Base-by-base conservation (phyloP, 2,888 invertebrate species). In the Lamproptera curius region DNA sequence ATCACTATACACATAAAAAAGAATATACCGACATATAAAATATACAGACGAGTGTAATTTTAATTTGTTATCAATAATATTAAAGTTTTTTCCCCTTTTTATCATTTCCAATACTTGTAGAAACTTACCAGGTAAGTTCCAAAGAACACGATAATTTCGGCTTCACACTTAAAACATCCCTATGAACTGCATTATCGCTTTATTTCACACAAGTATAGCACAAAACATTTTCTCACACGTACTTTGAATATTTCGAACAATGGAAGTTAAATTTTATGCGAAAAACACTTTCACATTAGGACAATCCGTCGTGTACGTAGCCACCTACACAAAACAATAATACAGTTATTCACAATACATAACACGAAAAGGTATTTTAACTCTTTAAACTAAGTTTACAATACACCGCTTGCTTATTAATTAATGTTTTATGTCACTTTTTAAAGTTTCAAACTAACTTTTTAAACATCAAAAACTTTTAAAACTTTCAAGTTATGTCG, bases 271-370 rank as follows among this genome's bases (percentile, higher is more conserved):
- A 85, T 81, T 82, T 77, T 80, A 84, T 78, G 82, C 81, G 79
- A 83, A 79, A 78, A 83, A 70, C 81, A 87, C 87, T 87, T 87
- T 87, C 87, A 86, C 86, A 82, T 76, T 67, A 68, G 70, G 67
- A 67, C 74, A 68, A 71, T 72, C 70, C 70, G 76, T 60, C 71
- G 68, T 69, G 67, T 61, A 59, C 54, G 65, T 70, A 77, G 79
- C 80, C 83, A 87, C 85, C 85, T 85, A 87, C 85, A 82, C 82
- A 73, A 74, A 74, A 78, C 75, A 73, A 76, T 73, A 75, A 76
- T 49, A 85, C 84, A 83, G 83, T 85, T 84, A 82, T 69, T 67
- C 62, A 65, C 59, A 58, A 65, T 64, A 65, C 62, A 66, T 62
- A 55, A 63, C 64, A 55, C 63, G 71, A 65, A 61, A 65, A n/a